phyloP scores from a whole-genome alignment of 2,113 vertebrate genomes.

The Macrotus californicus region DNA sequence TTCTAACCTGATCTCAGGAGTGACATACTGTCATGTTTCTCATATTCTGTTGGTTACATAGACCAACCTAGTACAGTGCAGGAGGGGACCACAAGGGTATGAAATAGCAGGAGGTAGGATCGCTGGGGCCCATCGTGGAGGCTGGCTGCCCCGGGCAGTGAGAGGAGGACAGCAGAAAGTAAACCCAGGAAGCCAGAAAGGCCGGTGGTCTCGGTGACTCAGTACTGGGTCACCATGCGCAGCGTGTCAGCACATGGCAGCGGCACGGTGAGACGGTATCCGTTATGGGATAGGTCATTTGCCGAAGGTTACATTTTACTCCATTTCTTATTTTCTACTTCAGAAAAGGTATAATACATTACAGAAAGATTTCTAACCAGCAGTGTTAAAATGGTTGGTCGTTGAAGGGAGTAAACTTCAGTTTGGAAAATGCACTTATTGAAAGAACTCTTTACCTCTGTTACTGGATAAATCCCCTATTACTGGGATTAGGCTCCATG shows the following conservation, averaged over 20 bases:
- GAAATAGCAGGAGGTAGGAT: neutral
- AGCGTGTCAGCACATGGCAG: neutral
- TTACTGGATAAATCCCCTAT: neutral
- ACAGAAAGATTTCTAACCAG: constrained; percentile 8
- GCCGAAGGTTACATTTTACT: neutral
- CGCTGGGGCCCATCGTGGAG: neutral
- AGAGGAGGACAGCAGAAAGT: neutral
- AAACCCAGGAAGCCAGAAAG: neutral
- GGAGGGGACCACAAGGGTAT: neutral
- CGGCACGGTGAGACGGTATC: neutral
- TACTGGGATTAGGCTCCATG: neutral
- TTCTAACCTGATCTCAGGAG: neutral
- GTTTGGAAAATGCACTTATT: neutral
- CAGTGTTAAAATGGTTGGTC: neutral
- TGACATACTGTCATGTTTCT: neutral
- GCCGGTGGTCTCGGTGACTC: neutral
- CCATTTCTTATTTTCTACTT: neutral
- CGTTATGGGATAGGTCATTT: neutral
- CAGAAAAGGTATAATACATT: neutral
- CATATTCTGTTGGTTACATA: neutral
- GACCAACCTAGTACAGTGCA: neutral
- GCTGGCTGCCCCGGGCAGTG: neutral
- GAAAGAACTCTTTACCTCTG: neutral
- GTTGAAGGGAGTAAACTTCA: neutral
- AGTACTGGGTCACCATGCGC: neutral